Evolutionary conservation across 1,140 invertebrate species (phyloP), one percentile per base, ranked within the genome.

Genomic region (fruit fly (Drosophila melanogaster)): DNA sequence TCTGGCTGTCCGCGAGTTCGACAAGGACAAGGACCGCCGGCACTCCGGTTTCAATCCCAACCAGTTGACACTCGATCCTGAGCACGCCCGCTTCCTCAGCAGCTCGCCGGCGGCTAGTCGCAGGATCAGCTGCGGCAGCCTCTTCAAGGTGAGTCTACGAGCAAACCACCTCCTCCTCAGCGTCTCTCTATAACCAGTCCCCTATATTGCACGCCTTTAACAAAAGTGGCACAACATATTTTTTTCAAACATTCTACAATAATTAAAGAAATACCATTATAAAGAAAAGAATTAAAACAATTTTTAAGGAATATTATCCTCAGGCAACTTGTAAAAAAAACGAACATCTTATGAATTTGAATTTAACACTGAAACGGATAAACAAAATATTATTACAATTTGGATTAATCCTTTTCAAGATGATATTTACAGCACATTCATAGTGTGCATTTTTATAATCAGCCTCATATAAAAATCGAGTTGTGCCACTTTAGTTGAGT

Each of bases 41-140:
- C 93, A 93, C 70, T 94, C 94, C 4, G 93, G 93, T 64, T 79
- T 79, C 15, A 95, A 94, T 87, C 94, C 94, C 19, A 95, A 95
- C 72, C 91, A 94, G 12, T 83, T 95, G 33, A 93, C 93, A 26
- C 93, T 94, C 53, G 94, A 94, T 81, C 93, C 93, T 11, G 93
- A 94, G 77, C 94, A 94, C 71, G 92, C 93, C 10, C 93, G 93
- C 37, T 94, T 94, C 76, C 87, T 95, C 12, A 95, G 93, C 65
- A 93, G 94, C 73, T 96, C 96, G 8, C 95, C 96, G 7, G 95
- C 96, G 51, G 96, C 96, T 15, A 96, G 95, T 35, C 93, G 96
- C 77, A 93, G 96, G 57, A 96, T 96, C 86, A 96, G 95, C 50
- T 96, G 95, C 71, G 96, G 96, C 53, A 96, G 95, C 91, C 94